These are phyloP conservation scores for Xenus cinereus DNA, from an alignment of 2,113 vertebrate genomes.

Conservation along the genomic window DNA sequence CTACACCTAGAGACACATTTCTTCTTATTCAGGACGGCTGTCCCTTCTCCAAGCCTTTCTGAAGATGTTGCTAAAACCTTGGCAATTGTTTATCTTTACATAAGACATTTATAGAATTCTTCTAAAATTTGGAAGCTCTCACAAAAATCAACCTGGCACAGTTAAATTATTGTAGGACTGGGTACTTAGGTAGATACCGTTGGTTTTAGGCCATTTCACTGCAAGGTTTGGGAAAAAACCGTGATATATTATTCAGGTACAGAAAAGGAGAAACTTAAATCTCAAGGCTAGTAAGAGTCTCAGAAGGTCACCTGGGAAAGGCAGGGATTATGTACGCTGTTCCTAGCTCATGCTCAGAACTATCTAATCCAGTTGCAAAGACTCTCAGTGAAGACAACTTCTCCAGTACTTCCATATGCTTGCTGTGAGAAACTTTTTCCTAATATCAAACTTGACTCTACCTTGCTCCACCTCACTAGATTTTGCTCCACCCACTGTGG, in stretches of 20 bases:
- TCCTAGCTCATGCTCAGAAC: neutral
- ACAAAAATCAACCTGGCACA: neutral
- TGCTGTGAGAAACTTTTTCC: neutral
- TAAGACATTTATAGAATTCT: neutral
- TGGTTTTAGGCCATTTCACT: neutral
- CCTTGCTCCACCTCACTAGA: neutral
- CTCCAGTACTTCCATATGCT: neutral
- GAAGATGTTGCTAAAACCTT: neutral
- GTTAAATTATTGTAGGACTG: neutral
- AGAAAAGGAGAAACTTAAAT: neutral
- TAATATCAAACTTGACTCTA: neutral
- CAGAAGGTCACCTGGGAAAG: neutral
- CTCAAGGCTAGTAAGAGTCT: neutral
- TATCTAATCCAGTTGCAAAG: neutral
- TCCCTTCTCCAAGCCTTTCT: neutral
- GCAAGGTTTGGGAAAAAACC: neutral
- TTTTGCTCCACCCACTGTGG: neutral
- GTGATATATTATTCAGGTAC: neutral
- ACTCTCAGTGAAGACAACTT: neutral
- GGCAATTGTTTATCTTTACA: neutral
- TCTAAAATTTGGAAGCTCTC: neutral
- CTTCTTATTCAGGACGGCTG: neutral
- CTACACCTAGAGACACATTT: neutral
- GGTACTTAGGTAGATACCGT: neutral
- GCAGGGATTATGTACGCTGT: neutral